These are phyloP conservation scores for Nomada lathburiana DNA, from an alignment of 2,888 invertebrate genomes.

Conservation along the genomic window DNA sequence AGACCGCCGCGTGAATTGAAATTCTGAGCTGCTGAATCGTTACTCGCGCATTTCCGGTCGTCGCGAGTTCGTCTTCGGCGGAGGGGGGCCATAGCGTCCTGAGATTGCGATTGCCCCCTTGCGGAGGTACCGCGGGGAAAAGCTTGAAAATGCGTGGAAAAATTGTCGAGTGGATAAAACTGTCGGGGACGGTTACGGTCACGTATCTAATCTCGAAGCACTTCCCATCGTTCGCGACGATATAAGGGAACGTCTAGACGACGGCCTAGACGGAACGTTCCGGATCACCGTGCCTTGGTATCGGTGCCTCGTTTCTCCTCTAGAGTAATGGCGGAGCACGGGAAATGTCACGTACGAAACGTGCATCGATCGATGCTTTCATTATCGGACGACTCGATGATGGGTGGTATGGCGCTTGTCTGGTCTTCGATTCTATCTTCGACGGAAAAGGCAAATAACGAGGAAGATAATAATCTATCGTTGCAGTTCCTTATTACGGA, in stretches of 20 bases:
- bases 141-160: background rate
- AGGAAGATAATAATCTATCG: too few relatives aligned
- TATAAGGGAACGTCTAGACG: constrained; percentile 3
- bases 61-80: background rate
- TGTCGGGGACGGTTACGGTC: constrained; percentile 16
- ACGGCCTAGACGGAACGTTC: constrained; percentile 5
- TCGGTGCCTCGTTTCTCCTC: background rate
- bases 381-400: background rate
- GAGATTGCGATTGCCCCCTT: too few relatives aligned
- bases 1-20: constrained; percentile 40
- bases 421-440: background rate
- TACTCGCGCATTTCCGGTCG: constrained; percentile 15
- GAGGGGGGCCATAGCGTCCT: background rate
- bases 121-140: background rate
- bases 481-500: too few relatives aligned
- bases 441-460: background rate
- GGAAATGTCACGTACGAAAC: background rate
- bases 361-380: background rate
- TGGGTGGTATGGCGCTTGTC: background rate
- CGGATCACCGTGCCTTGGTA: background rate
- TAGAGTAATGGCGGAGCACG: background rate
- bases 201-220: constrained; percentile 1
- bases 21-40: constrained; percentile 34
- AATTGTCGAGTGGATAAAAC: background rate
- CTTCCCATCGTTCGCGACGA: background rate